phyloP scores from a whole-genome alignment of 2,797 vertebrate species.

The Gallinago nigripennis region DNA sequence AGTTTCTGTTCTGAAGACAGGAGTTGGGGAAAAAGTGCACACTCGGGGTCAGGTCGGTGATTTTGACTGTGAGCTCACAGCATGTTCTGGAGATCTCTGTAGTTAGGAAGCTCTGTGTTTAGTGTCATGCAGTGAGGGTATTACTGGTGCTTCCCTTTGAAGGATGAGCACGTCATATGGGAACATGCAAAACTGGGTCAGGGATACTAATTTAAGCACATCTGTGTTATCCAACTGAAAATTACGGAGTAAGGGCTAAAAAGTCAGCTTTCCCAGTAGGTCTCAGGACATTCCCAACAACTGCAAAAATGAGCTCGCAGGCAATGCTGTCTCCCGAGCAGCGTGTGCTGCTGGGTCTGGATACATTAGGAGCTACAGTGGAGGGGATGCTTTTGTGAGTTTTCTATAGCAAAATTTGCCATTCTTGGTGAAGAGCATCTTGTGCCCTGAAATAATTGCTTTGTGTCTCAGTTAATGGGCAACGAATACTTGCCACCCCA shows the following conservation, averaged over 20 bases:
- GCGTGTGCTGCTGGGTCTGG: not conserved
- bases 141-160: not conserved
- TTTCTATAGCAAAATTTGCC: not conserved
- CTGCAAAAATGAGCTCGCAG: not conserved
- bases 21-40: rapidly evolving
- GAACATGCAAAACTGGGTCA: not conserved
- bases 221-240: not conserved
- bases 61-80: not conserved
- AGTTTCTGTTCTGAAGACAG: not conserved
- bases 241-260: not conserved
- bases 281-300: not conserved
- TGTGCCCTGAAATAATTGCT: not conserved
- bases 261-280: not conserved
- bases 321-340: rapidly evolving
- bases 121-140: not conserved
- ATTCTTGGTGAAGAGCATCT: not conserved
- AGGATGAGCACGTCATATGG: not conserved
- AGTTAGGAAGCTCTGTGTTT: rapidly evolving
- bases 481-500: too few species aligned
- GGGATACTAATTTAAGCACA: not conserved
- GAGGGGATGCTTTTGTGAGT: not conserved
- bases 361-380: rapidly evolving
- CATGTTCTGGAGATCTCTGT: not conserved
- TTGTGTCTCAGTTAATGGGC: not conserved
- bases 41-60: rapidly evolving